Evolutionary conservation across 2,113 vertebrate genomes (phyloP).

Genomic region (Corythornis madagascariensis): DNA sequence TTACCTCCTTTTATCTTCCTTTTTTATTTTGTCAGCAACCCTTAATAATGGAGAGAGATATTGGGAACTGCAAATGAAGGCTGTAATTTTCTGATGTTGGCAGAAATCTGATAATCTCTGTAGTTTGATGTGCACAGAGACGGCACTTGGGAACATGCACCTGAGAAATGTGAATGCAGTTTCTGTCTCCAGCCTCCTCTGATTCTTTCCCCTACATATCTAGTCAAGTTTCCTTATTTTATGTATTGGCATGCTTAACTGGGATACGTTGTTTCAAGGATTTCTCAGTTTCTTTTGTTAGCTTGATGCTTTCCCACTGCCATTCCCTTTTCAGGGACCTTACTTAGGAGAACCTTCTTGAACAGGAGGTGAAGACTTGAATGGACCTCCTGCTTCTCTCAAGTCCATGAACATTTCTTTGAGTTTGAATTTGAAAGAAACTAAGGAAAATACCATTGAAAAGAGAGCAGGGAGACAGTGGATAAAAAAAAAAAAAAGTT

Average conservation of each 20-base stretch:
- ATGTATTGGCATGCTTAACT: neutral
- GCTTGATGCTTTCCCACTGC: constrained; percentile 25
- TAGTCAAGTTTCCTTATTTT: neutral
- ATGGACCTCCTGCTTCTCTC: constrained; percentile 40
- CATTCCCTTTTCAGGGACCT: constrained; percentile 49
- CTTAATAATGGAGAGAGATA: neutral
- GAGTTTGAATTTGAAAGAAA: constrained; percentile 39
- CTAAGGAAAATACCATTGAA: constrained; percentile 18
- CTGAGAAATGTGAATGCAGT: neutral
- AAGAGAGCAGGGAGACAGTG: neutral
- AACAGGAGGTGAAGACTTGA: constrained; percentile 50
- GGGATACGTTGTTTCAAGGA: neutral
- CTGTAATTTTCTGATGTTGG: rapidly evolving
- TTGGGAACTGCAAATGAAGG: neutral
- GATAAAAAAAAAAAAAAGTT: neutral
- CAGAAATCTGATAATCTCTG: neutral
- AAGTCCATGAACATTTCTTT: constrained; percentile 47
- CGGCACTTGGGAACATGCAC: neutral
- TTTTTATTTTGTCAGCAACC: neutral
- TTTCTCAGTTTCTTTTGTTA: constrained; percentile 42
- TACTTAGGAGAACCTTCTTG: constrained; percentile 15
- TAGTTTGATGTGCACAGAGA: neutral
- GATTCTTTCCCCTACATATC: neutral
- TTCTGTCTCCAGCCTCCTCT: neutral
- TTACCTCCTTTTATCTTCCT: neutral